Percentiles rank a stretch among this genome's conserved stretches.
Evolutionary conservation across 2,113 vertebrate species (phyloP).

Genomic region (Lonchura striata): DNA sequence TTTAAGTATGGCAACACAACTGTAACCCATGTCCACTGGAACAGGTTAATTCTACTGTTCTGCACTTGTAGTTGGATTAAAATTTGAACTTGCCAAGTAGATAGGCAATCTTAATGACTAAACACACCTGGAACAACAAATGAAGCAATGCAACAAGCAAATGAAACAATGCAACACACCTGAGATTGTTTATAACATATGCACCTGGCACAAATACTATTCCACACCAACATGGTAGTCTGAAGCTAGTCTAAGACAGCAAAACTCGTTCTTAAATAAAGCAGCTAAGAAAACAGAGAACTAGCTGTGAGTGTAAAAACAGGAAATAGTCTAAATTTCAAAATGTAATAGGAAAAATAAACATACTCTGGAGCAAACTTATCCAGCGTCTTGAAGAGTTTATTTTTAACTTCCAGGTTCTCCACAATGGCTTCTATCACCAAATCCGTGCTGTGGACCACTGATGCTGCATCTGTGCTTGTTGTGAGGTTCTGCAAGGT

Average conservation of each 20-base stretch:
- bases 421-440: constrained; percentile 96
- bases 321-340: not conserved
- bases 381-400: constrained; percentile 89
- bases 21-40: not conserved
- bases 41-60: not conserved
- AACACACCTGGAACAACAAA: not conserved
- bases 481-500: constrained; percentile 81
- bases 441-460: constrained; percentile 84
- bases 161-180: not conserved
- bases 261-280: not conserved
- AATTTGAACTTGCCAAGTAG: not conserved
- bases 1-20: not conserved
- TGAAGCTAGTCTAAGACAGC: not conserved
- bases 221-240: not conserved
- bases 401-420: constrained; percentile 86
- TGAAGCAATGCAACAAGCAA: not conserved
- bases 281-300: not conserved
- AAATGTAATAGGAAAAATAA: not conserved
- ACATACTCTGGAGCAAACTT: constrained; percentile 89
- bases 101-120: not conserved
- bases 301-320: not conserved
- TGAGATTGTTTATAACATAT: not conserved
- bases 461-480: constrained; percentile 81
- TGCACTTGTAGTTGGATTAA: not conserved
- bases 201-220: not conserved